These are phyloP conservation scores for Caenorhabditis angaria DNA, from an alignment of 2,888 invertebrate genomes.

Conservation along the genomic window DNA sequence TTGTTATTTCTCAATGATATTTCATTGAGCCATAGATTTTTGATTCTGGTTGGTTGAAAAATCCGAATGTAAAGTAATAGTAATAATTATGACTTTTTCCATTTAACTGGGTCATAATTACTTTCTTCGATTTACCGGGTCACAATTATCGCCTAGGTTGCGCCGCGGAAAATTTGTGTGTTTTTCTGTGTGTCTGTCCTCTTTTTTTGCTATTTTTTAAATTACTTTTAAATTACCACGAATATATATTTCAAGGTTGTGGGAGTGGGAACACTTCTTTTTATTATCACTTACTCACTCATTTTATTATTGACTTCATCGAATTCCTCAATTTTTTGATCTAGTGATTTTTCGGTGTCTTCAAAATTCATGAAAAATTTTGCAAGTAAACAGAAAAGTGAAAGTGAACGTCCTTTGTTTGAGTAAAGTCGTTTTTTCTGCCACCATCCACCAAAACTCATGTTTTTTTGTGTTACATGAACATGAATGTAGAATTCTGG, in stretches of 20 bases:
- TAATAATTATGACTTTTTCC: not conserved
- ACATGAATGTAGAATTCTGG: not conserved
- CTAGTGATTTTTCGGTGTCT: no score
- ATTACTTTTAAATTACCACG: not conserved
- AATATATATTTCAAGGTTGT: slow-evolving; percentile 20
- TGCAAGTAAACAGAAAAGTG: not conserved
- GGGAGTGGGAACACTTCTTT: not conserved
- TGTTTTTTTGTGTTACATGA: not conserved
- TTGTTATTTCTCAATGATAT: not conserved
- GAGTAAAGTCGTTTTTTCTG: not conserved
- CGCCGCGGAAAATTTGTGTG: not conserved
- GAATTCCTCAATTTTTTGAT: no score
- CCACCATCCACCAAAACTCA: not conserved
- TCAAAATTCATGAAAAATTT: not conserved
- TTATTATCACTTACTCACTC: no score
- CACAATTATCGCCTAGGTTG: not conserved
- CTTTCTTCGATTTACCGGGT: not conserved
- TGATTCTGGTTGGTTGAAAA: not conserved
- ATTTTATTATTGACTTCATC: no score
- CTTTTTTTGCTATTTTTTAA: slow-evolving; percentile 5
- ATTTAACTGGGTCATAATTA: slow-evolving; percentile 2
- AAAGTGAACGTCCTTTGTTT: not conserved
- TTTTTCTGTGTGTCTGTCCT: slow-evolving; percentile 6
- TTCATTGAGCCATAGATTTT: not conserved
- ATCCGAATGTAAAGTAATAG: no score